Evolutionary conservation across 2,113 vertebrate genomes (phyloP).

Genomic region (Stegastes partitus): DNA sequence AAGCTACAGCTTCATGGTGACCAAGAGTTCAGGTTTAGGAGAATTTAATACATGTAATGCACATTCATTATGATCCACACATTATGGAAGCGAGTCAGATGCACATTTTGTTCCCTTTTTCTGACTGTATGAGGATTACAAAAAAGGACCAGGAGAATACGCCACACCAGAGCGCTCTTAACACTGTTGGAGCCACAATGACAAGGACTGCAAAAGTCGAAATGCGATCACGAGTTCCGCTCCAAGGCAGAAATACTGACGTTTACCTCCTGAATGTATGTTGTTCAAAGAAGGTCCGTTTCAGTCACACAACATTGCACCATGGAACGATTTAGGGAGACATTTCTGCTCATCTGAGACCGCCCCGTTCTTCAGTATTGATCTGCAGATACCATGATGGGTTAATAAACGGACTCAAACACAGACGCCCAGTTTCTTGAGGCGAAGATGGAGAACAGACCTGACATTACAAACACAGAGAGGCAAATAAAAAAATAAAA

Average conservation of each 20-base stretch:
- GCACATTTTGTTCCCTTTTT: slow-evolving; percentile 47
- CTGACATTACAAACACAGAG: slow-evolving; percentile 17
- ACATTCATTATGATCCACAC: slow-evolving; percentile 30
- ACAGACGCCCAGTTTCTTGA: background rate
- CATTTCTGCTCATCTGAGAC: slow-evolving; percentile 28
- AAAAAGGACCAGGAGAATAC: background rate
- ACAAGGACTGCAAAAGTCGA: slow-evolving; percentile 15
- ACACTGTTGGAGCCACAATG: slow-evolving; percentile 6
- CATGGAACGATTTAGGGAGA: slow-evolving; percentile 24
- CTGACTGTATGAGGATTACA: slow-evolving; percentile 1
- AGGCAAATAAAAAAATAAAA: slow-evolving; percentile 35
- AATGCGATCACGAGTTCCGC: background rate
- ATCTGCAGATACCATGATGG: slow-evolving; percentile 28
- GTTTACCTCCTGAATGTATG: slow-evolving; percentile 65
- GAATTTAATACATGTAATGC: slow-evolving; percentile 36
- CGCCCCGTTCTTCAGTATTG: slow-evolving; percentile 23
- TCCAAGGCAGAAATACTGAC: slow-evolving; percentile 17
- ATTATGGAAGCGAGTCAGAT: slow-evolving; percentile 38
- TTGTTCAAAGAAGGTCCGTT: slow-evolving; percentile 15
- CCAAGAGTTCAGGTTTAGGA: slow-evolving; percentile 55
- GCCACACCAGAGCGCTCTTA: background rate
- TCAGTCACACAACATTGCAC: slow-evolving; percentile 18
- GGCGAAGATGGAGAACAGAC: background rate
- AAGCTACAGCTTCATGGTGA: slow-evolving; percentile 40
- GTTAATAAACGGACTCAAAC: slow-evolving; percentile 20